These are phyloP conservation scores for Nematolebias whitei DNA, from an alignment of 2,113 vertebrate genomes.

Conservation along the genomic window DNA sequence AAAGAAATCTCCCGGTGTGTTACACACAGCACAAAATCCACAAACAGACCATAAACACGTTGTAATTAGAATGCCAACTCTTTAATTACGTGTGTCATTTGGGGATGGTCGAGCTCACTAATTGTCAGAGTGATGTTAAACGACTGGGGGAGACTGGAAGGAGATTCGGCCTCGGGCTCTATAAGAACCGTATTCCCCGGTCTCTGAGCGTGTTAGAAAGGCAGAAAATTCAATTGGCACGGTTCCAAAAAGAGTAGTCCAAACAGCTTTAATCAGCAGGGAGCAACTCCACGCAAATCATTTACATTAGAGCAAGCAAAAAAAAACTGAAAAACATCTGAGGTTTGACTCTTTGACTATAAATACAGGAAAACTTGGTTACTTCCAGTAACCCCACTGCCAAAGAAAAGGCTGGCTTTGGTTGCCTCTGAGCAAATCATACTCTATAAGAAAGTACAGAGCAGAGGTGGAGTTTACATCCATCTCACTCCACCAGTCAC, in stretches of 20 bases:
- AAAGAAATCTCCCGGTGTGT: conserved; percentile 54
- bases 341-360: conserved; percentile 34
- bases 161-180: conserved; percentile 59
- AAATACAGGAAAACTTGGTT: conserved; percentile 12
- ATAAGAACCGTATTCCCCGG: conserved; percentile 60
- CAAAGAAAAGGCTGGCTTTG: not conserved
- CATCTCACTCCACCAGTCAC: not conserved
- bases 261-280: conserved; percentile 66
- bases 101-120: conserved; percentile 62
- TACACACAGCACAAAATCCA: conserved; percentile 50
- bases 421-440: not conserved
- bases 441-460: not conserved
- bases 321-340: conserved; percentile 28
- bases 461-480: not conserved
- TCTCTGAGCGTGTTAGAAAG: conserved; percentile 55
- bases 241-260: conserved; percentile 61
- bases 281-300: conserved; percentile 66
- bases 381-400: conserved; percentile 15
- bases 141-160: conserved; percentile 46
- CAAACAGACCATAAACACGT: conserved; percentile 72
- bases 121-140: conserved; percentile 68
- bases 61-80: conserved; percentile 72
- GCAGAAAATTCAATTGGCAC: conserved; percentile 73
- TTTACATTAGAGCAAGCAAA: conserved; percentile 56
- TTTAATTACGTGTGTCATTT: conserved; percentile 70